A percentile compares a stretch with the other conserved stretches of the same genome.
phyloP scores from a whole-genome alignment of 2,113 vertebrate genomes.

The Pedetes capensis region DNA sequence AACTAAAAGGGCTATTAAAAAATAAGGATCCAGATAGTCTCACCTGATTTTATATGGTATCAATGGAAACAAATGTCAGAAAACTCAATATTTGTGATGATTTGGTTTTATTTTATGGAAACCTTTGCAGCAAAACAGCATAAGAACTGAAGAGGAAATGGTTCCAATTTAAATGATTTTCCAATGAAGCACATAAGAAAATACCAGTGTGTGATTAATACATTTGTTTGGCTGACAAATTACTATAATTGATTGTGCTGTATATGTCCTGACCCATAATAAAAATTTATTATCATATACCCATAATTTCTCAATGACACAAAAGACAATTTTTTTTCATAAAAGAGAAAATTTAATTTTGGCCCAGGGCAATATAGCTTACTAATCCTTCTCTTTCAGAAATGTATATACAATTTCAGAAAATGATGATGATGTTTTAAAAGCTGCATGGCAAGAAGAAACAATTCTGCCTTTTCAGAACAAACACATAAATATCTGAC shows the following conservation, averaged over 20 bases:
- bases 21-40: too few relatives aligned
- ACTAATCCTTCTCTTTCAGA: slow-evolving; percentile 39
- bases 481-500: slow-evolving; percentile 33
- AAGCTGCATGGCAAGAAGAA: slow-evolving; percentile 26
- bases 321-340: slow-evolving; percentile 6
- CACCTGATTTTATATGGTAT: slow-evolving; percentile 1
- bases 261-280: not conserved
- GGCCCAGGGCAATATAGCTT: not conserved
- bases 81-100: slow-evolving; percentile 12
- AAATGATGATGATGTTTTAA: slow-evolving; percentile 20
- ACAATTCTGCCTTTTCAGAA: not conserved
- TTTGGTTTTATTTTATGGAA: slow-evolving; percentile 38
- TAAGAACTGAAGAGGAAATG: not conserved
- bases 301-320: not conserved
- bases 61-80: not conserved
- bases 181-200: not conserved
- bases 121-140: not conserved
- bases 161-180: not conserved
- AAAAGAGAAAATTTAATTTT: slow-evolving; percentile 45
- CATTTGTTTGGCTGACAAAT: slow-evolving; percentile 17
- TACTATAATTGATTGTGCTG: slow-evolving; percentile 26
- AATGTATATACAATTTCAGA: slow-evolving; percentile 8
- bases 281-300: not conserved
- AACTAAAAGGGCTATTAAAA: too few relatives aligned
- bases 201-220: slow-evolving; percentile 12